A percentile compares a stretch with the other conserved stretches of the same genome.
These are phyloP conservation scores for Cnemophilus loriae DNA, from an alignment of 2,113 vertebrate genomes.

Conservation along the genomic window DNA sequence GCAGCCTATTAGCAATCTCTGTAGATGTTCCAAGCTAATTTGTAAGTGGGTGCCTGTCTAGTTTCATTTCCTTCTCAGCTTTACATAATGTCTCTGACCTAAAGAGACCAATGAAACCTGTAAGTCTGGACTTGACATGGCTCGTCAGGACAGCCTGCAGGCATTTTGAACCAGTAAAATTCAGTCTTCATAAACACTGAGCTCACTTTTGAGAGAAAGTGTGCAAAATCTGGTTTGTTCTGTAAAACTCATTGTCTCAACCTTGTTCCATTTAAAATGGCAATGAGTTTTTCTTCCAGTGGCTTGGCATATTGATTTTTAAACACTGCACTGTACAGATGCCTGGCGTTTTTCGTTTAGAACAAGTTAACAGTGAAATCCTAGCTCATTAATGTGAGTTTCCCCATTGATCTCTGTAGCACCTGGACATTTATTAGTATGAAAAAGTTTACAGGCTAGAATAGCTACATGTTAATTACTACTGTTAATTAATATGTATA, in stretches of 20 bases:
- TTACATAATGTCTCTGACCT: background rate
- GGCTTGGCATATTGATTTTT: background rate
- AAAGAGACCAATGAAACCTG: background rate
- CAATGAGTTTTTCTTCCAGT: background rate
- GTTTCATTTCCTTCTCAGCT: background rate
- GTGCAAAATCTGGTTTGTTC: background rate
- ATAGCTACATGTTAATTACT: constrained; percentile 6
- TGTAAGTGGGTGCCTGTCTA: background rate
- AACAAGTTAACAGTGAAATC: background rate
- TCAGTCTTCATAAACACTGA: background rate
- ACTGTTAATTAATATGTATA: background rate
- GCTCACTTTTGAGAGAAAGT: background rate
- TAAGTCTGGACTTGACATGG: background rate
- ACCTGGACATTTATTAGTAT: background rate
- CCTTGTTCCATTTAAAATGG: background rate
- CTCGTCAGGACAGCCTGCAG: background rate
- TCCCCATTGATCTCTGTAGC: background rate
- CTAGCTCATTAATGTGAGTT: background rate
- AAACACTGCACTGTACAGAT: background rate
- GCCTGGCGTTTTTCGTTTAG: background rate
- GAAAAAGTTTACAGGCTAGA: background rate
- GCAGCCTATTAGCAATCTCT: background rate
- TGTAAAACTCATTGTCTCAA: background rate
- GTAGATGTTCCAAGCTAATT: background rate
- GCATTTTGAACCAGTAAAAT: background rate